A percentile compares a stretch with the other conserved stretches of the same genome.
These are phyloP conservation scores for Mellivora capensis DNA, from an alignment of 2,113 vertebrate genomes.

Conservation along the genomic window DNA sequence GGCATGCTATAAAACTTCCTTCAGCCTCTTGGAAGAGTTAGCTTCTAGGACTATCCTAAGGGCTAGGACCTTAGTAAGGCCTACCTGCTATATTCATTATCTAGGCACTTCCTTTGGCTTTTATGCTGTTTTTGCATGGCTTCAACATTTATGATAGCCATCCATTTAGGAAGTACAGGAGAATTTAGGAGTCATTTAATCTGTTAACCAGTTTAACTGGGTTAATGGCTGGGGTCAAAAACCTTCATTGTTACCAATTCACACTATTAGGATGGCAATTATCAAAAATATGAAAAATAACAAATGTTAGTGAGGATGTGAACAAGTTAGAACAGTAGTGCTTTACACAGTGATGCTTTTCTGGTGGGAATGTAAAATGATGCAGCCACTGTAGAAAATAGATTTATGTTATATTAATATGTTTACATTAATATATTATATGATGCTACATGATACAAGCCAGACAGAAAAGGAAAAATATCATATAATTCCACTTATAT, in stretches of 20 bases:
- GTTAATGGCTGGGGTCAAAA: neutral
- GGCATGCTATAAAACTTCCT: neutral
- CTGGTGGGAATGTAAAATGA: neutral
- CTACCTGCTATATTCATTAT: neutral
- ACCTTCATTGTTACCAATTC: neutral
- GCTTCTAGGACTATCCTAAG: neutral
- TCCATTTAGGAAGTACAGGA: neutral
- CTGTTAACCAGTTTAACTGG: neutral
- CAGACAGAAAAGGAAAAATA: neutral
- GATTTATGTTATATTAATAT: neutral
- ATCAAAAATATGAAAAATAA: conserved; percentile 7
- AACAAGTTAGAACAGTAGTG: neutral
- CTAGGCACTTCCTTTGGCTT: neutral
- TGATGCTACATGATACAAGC: neutral
- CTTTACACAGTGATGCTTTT: neutral
- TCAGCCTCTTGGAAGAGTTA: neutral
- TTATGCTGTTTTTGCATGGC: neutral
- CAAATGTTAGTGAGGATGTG: neutral
- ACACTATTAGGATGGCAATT: neutral
- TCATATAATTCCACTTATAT: neutral
- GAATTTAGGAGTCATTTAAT: conserved; percentile 12
- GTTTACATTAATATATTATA: neutral
- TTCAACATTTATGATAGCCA: neutral
- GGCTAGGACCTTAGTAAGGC: neutral
- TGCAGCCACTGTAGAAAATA: neutral